phyloP scores from a whole-genome alignment of 2,797 vertebrate genomes.

The Acridotheres tristis region DNA sequence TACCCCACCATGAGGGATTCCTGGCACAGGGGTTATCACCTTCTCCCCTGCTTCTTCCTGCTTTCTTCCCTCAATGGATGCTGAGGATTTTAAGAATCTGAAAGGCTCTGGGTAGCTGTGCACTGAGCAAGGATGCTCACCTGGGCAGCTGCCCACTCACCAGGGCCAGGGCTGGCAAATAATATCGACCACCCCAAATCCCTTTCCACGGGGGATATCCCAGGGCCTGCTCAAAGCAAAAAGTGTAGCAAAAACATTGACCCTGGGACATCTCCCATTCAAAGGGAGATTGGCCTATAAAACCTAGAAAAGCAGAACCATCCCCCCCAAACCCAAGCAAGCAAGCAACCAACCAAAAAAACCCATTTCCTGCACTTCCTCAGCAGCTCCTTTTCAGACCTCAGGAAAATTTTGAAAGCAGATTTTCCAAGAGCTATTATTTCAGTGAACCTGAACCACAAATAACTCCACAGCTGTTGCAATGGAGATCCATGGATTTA shows the following conservation, averaged over 20 bases:
- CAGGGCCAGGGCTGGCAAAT: not conserved
- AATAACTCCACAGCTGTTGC: slow-evolving; percentile 36
- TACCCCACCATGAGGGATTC: not conserved
- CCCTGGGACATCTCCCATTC: not conserved
- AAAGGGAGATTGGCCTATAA: not conserved
- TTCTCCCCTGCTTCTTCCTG: not conserved
- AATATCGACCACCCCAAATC: not conserved
- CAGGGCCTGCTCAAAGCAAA: not conserved
- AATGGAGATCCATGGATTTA: not conserved
- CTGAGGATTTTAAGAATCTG: not conserved
- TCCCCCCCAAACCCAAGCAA: not conserved
- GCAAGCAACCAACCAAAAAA: not conserved
- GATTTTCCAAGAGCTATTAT: slow-evolving; percentile 11
- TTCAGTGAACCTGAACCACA: slow-evolving; percentile 31
- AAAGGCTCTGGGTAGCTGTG: not conserved
- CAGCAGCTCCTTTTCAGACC: not conserved
- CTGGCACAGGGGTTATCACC: not conserved
- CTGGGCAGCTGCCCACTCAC: not conserved
- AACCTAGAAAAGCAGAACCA: not conserved
- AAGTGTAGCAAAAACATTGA: not conserved
- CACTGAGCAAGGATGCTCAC: not conserved
- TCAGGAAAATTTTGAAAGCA: not conserved
- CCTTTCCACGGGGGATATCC: not conserved
- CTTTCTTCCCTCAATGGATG: not conserved
- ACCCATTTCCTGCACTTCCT: not conserved